Percentiles rank a stretch among this genome's conserved stretches.
Evolutionary conservation across 1,140 invertebrate species (phyloP).

Genomic region (Sinella curviseta): DNA sequence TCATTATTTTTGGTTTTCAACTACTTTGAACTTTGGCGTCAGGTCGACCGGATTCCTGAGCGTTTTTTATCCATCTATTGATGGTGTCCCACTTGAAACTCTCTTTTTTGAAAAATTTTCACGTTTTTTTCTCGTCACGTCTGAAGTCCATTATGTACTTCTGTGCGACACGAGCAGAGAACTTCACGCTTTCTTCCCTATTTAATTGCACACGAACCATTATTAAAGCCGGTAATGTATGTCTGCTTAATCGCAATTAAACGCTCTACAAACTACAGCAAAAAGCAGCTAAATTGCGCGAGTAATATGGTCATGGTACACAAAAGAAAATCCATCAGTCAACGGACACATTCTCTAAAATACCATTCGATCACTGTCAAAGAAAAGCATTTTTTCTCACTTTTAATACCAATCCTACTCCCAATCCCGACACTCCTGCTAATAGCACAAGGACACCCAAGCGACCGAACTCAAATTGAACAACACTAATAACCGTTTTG

Average conservation of each 20-base stretch:
- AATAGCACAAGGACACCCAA: too few relatives aligned
- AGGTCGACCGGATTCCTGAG: neutral
- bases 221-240: neutral
- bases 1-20: neutral
- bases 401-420: too few relatives aligned
- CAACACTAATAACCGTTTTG: too few relatives aligned
- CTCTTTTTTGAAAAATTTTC: neutral
- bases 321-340: neutral
- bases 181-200: neutral
- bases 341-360: neutral
- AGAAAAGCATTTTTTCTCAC: too few relatives aligned
- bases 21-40: neutral
- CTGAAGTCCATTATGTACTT: neutral
- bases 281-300: neutral
- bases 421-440: too few relatives aligned
- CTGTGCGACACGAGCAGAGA: neutral
- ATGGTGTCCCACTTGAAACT: neutral
- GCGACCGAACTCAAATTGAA: too few relatives aligned
- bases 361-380: too few relatives aligned
- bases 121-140: neutral
- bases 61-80: constrained; percentile 1
- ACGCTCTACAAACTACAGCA: neutral
- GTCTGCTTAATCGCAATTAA: neutral
- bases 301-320: neutral
- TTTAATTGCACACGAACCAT: neutral